These are phyloP conservation scores for Drosophila affinis DNA, from an alignment of 2,888 invertebrate genomes.

Conservation along the genomic window DNA sequence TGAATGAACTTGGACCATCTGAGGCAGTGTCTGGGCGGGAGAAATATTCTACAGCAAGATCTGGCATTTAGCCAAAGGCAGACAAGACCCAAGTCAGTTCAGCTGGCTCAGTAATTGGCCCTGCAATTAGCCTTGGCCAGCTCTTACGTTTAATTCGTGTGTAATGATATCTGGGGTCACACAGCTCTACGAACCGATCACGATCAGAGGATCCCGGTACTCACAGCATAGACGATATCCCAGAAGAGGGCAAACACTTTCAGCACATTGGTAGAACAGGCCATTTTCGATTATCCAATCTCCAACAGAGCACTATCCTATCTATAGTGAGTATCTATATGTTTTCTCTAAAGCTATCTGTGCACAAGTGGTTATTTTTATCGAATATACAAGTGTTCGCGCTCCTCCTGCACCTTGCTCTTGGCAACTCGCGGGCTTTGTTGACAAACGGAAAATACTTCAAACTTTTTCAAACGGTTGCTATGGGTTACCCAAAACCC, in stretches of 20 bases:
- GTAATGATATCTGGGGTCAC: slow-evolving; percentile 17
- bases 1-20: slow-evolving; percentile 31
- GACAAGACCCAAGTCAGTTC: slow-evolving; percentile 2
- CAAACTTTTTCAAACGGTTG: slow-evolving; percentile 58
- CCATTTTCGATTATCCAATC: slow-evolving; percentile 62
- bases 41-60: slow-evolving; percentile 1
- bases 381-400: background rate
- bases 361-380: slow-evolving; percentile 8
- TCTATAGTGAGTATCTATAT: background rate
- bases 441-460: slow-evolving; percentile 60
- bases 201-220: slow-evolving; percentile 29
- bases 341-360: background rate
- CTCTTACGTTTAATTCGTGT: slow-evolving; percentile 14
- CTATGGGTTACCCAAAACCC: slow-evolving; percentile 56
- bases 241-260: slow-evolving; percentile 73
- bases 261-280: slow-evolving; percentile 76
- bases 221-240: slow-evolving; percentile 79
- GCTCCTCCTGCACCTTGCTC: slow-evolving; percentile 4
- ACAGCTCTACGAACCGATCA: background rate
- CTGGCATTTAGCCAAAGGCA: slow-evolving; percentile 36
- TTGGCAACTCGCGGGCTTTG: slow-evolving; percentile 64
- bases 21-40: slow-evolving; percentile 15
- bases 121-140: slow-evolving; percentile 34
- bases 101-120: slow-evolving; percentile 7
- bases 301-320: background rate